Evolutionary conservation across 2,888 invertebrate species (phyloP), one percentile per base, ranked within the genome.

Genomic region (Keiferia lycopersicella): DNA sequence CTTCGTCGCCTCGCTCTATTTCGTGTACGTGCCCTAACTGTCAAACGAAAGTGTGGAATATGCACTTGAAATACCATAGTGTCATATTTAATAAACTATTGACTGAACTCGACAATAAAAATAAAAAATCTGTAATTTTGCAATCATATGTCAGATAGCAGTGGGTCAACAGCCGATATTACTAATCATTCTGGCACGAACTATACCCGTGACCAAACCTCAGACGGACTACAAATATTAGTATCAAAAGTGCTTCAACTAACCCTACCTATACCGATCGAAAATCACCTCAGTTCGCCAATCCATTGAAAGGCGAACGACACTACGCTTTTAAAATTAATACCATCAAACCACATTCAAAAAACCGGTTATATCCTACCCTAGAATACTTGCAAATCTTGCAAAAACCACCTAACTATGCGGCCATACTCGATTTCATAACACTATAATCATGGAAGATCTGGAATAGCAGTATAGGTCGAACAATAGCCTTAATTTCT

Each of bases 171-270:
- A 8, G 8, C 34, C 34, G 34, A 10, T 1, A 34, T 34, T 34
- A 8, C 34, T 8, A 34, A 34, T 34, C 4, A 1, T 34, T 34
- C 3, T 34, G 34, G 8, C 34, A 34, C 34, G 7, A 34, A 34
- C 34, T 34, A 34, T 45, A 39, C 45, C 45, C 26, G 12, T 50
- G 45, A 60, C 65, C n/a, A 65, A 61, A 64, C 64, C 41, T 39
- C 63, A 58, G 39, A 68, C 70, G 71, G 73, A 72, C 71, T 72
- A 76, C 76, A 67, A 45, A 69, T 70, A 75, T 77, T 78, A 74
- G 76, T 80, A 81, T 80, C 74, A 78, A 80, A 80, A 80, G 76
- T 80, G 78, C 75, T 79, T 77, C 73, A 71, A 11, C 38, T 39
- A 16, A 61, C 39, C 60, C 39, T 10, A 20, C 45, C 71, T 73